Conservation (phyloP, 2,888 invertebrate genomes). For the Ecliptopera silaceata region DNA sequence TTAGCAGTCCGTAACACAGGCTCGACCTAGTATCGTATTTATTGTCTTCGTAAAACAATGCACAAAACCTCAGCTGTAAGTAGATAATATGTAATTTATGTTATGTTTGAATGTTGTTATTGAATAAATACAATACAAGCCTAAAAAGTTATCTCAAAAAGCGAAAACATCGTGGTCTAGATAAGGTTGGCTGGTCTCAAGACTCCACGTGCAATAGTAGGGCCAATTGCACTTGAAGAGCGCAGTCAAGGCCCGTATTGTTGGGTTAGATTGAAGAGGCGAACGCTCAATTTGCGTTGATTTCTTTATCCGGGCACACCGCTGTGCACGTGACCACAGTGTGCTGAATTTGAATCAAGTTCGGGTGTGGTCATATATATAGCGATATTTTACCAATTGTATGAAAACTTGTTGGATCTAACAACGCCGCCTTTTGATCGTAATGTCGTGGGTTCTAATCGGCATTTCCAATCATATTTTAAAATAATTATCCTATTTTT, state of each 20-base stretch:
- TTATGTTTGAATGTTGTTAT: too few relatives aligned
- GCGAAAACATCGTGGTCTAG: neutral
- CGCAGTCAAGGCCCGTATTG: conserved; percentile 21
- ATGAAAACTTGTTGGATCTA: too few relatives aligned
- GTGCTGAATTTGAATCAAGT: conserved; percentile 58
- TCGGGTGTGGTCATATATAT: conserved; percentile 2
- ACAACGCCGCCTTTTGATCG: too few relatives aligned
- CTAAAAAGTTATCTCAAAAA: neutral
- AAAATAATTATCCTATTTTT: too few relatives aligned
- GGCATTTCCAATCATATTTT: too few relatives aligned
- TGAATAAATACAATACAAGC: too few relatives aligned
- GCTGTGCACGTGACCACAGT: conserved; percentile 44
- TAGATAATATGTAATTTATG: too few relatives aligned
- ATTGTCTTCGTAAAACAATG: too few relatives aligned
- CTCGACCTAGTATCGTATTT: too few relatives aligned
- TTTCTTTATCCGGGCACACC: conserved; percentile 63
- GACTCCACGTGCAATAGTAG: conserved; percentile 7
- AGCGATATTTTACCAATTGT: conserved; percentile 2
- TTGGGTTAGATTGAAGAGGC: conserved; percentile 16
- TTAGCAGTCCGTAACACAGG: too few relatives aligned
- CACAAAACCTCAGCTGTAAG: too few relatives aligned
- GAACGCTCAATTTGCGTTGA: conserved; percentile 68
- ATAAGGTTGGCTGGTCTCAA: neutral
- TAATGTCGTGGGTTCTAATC: too few relatives aligned
- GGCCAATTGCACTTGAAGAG: conserved; percentile 16